Evolutionary conservation across 1,140 invertebrate genomes (phyloP), one percentile per base, ranked within the genome.

Genomic region (Nylanderia fulva): DNA sequence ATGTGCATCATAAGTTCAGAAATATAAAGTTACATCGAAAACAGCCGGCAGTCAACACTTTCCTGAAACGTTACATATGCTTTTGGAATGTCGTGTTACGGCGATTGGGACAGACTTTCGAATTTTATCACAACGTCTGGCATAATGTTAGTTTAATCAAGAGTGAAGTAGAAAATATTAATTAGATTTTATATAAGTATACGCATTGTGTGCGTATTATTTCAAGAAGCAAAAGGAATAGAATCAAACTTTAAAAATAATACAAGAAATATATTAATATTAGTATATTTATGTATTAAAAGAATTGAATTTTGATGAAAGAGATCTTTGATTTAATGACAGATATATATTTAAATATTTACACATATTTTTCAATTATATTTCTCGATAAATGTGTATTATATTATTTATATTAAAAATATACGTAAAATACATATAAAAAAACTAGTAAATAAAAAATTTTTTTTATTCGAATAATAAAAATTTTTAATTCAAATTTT

Each of bases 1-100:
- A 91, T 92, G 84, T 87, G 72, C 77, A 90, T 90, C 85, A 84
- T 80, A 88, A 86, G 87, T 90, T 90, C 90, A 91, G 90, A 91
- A 92, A 94, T 95, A 94, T 95, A 92, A 90, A 88, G 93, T 95
- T 95, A 94, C 94, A 93, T 86, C 69, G 86, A 90, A 94, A 95
- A 95, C 93, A 94, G 84, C 85, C 89, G 89, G 87, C 85, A 92
- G 91, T 94, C 93, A 93, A 92, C 94, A 94, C 94, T 94, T 94
- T 92, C 88, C 91, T 92, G 93, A 94, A 92, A 90, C 84, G 90
- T 90, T 90, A 72, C 92, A 93, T 87, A 91, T 93, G 93, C 91
- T 91, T 88, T 71, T 82, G 33, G 39, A 48, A 36, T 58, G 66
- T 33, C 29, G 15, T 54, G 15, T 24, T 66, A 45, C 24, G 15